Evolutionary conservation across 2,797 vertebrate species (phyloP).

Genomic region (Crenichthys baileyi): DNA sequence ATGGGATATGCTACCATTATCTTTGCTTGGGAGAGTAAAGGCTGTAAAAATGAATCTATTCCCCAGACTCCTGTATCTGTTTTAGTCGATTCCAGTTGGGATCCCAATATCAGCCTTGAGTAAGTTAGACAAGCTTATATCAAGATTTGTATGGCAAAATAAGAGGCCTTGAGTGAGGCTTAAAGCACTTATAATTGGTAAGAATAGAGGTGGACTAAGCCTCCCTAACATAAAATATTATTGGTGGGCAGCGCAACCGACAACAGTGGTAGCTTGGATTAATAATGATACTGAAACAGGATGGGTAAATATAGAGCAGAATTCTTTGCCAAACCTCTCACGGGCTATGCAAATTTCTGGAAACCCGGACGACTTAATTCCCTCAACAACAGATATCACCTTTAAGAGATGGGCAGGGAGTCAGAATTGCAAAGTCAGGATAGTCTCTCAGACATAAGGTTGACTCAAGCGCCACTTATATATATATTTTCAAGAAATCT

Average conservation of each 20-base stretch:
- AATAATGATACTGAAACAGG: no score
- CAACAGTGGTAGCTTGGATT: background rate
- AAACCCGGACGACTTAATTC: no score
- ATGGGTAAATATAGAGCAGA: constrained; percentile 1
- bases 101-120: no score
- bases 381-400: no score
- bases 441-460: background rate
- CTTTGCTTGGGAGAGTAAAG: background rate
- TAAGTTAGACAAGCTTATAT: constrained; percentile 1
- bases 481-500: background rate
- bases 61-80: background rate
- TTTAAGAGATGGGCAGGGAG: no score
- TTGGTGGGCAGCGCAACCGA: background rate
- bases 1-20: constrained; percentile 5
- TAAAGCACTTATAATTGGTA: no score
- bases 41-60: background rate
- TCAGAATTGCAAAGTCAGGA: background rate
- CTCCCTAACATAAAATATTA: background rate
- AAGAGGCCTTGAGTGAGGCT: background rate
- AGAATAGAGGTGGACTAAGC: background rate
- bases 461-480: background rate
- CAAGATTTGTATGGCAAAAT: constrained; percentile 4
- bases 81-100: no score
- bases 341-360: no score
- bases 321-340: no score